A percentile compares a stretch with the other conserved stretches of the same genome.
Conservation (phyloP, 2,888 invertebrate species). For the Elegia similella region DNA sequence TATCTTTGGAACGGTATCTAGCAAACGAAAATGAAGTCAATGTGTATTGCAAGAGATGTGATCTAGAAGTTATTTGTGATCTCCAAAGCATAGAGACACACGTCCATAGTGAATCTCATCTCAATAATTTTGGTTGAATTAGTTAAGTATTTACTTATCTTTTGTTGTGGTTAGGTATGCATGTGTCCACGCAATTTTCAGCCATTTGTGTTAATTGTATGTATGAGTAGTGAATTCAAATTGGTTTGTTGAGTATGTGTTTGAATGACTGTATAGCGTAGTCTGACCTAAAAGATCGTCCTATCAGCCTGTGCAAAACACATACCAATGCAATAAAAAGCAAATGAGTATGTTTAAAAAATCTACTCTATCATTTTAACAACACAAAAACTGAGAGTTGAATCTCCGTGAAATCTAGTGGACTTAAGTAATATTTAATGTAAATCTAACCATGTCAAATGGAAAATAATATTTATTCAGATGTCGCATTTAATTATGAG, state of each 20-base stretch:
- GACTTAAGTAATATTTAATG: not conserved
- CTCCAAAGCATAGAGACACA: conserved; percentile 45
- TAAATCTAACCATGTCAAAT: not conserved
- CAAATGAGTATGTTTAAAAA: not conserved
- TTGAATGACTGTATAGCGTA: not conserved
- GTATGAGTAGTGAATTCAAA: not conserved
- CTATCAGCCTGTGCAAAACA: not conserved
- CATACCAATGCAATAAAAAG: not conserved
- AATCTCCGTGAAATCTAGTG: not conserved
- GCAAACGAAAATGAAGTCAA: conserved; percentile 47
- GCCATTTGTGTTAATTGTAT: not conserved
- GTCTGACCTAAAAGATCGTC: not conserved
- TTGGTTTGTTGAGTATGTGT: not conserved
- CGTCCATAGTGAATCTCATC: conserved; percentile 50
- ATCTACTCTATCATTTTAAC: not conserved
- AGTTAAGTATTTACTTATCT: not conserved
- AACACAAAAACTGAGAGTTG: not conserved
- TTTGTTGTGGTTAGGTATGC: conserved; percentile 9
- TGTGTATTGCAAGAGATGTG: conserved; percentile 56
- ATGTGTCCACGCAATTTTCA: conserved; percentile 3
- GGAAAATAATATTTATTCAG: not conserved
- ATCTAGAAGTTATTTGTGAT: conserved; percentile 46
- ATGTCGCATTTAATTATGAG: not conserved
- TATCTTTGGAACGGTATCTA: conserved; percentile 46
- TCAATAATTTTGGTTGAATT: conserved; percentile 42